Evolutionary conservation across 2,888 invertebrate species (phyloP).

Genomic region (Anoplius nigerrimus): DNA sequence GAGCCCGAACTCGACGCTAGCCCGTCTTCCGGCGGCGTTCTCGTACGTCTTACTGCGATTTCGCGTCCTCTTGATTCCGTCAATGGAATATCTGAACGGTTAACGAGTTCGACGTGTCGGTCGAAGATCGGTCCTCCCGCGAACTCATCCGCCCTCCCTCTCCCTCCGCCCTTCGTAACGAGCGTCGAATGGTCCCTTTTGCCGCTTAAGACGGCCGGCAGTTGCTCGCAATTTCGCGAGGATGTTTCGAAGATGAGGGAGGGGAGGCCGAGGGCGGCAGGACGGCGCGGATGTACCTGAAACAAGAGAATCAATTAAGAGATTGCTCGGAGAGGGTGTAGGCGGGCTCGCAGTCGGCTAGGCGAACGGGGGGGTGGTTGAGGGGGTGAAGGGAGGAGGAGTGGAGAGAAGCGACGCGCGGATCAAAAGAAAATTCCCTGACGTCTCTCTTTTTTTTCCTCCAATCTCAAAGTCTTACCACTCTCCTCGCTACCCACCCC

Average conservation of each 20-base stretch:
- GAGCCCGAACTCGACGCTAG: too few species aligned
- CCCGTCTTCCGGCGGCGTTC: too few species aligned
- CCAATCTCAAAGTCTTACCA: constrained; percentile 14
- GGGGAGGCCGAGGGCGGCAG: constrained; percentile 30
- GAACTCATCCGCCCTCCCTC: too few species aligned
- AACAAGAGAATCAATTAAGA: constrained; percentile 55
- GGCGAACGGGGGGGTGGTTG: background rate
- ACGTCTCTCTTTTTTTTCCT: constrained; percentile 16
- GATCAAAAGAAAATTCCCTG: constrained; percentile 52
- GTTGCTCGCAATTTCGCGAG: background rate
- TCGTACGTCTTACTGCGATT: too few species aligned
- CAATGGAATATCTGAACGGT: too few species aligned
- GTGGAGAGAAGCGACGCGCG: constrained; percentile 33
- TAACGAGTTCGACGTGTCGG: too few species aligned
- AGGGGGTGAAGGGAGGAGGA: background rate
- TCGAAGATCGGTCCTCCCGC: too few species aligned
- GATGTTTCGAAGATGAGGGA: constrained; percentile 3
- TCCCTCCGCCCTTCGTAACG: too few species aligned
- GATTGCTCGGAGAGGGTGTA: constrained; percentile 37
- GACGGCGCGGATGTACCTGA: constrained; percentile 5
- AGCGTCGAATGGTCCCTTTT: too few species aligned
- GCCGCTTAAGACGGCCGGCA: background rate
- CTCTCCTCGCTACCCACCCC: constrained; percentile 20
- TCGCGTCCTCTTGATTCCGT: too few species aligned
- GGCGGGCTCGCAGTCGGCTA: background rate